Evolutionary conservation across 2,888 invertebrate species (phyloP), one percentile per base, ranked within the genome.

Genomic region (Penaeus monodon): DNA sequence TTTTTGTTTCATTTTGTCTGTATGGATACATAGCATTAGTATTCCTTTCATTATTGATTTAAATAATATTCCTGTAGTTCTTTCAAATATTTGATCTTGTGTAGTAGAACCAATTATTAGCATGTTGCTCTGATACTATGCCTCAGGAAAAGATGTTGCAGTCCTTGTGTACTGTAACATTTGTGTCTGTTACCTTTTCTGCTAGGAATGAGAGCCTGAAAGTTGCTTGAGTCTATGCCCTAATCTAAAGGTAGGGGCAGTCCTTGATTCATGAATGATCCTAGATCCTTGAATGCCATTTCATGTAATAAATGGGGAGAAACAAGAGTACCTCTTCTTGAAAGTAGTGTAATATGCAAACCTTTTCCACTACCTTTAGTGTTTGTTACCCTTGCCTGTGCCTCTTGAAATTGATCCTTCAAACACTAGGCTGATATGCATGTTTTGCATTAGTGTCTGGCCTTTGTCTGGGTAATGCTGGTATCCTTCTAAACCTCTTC

Each of bases 151-250:
- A 73, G 29, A 27, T 73, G 73, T 38, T 73, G 73, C 73, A 73
- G 33, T 73, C 33, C 14, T 20, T 1, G 17, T 57, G 17, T 57
- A 57, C 57, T 57, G 57, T 57, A 57, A 57, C 81, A 33, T 14
- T 38, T 14, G 24, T 80, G 65, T 33, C 66, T 44, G 38, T 78
- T n/a, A 44, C 27, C 29, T 29, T 44, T n/a, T 57, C 29, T 73
- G 68, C 73, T 63, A 57, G 57, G 29, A 70, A 29, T 33, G 63
- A 73, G 64, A 38, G 33, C 73, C n/a, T 44, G 38, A 64, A 66
- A 76, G 76, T 78, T 74, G 86, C 86, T 86, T 82, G 86, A 86
- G 86, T 86, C 82, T 86, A 86, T 81, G 86, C 82, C 86, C 57
- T 85, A 63, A 63, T 78, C 44, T 38, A 68, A 76, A 27, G 64